Percentiles rank a stretch among this genome's conserved stretches.
These are phyloP conservation scores for Coturnix japonica DNA, from an alignment of 2,113 vertebrate genomes.

Conservation along the genomic window DNA sequence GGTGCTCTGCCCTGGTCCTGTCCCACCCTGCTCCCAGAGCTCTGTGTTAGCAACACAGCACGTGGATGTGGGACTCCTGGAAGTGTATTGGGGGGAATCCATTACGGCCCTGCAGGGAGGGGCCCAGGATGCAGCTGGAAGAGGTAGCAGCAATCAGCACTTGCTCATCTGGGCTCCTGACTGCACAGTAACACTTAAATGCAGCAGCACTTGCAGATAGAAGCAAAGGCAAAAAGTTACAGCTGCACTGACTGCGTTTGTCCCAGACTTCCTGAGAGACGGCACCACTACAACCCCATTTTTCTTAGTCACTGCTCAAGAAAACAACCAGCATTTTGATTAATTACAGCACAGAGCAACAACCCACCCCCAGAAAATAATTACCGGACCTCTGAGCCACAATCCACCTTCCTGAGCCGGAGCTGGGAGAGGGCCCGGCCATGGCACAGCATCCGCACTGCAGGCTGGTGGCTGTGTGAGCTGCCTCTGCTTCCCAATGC, in stretches of 20 bases:
- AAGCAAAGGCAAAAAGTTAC: background rate
- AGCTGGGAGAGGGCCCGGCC: background rate
- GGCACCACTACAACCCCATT: background rate
- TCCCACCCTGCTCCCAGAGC: background rate
- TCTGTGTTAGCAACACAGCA: background rate
- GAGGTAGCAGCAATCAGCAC: background rate
- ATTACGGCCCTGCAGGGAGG: no score
- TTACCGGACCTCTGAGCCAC: background rate
- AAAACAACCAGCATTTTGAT: background rate
- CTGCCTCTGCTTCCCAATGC: no score
- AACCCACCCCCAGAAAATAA: background rate
- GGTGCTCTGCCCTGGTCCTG: background rate
- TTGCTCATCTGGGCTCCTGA: background rate
- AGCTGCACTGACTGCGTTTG: accelerated
- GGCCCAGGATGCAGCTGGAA: background rate
- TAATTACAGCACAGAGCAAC: background rate
- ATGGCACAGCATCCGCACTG: no score
- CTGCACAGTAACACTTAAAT: background rate
- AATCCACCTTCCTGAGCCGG: background rate
- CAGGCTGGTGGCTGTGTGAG: no score
- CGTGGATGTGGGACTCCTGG: no score
- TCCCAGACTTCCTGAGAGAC: background rate
- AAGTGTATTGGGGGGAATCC: no score
- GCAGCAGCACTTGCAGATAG: background rate
- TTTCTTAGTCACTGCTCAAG: background rate